Base-by-base conservation (phyloP, 2,797 vertebrate species). In the Acrossocheilus wenchowensis region DNA sequence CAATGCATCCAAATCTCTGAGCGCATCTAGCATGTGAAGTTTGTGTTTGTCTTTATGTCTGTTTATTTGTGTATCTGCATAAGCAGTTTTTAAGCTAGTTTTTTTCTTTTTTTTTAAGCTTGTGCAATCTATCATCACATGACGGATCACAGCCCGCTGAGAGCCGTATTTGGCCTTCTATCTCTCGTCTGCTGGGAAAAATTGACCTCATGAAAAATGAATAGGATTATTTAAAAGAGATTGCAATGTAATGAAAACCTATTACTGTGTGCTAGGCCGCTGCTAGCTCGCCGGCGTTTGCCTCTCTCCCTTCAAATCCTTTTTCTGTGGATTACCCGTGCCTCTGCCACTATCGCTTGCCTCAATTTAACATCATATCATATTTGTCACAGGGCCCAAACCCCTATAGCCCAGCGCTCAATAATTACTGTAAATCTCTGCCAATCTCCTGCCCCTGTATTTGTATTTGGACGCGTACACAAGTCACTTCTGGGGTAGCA, bases 221-320 rank as follows among this genome's bases (percentile, higher is more conserved):
- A 90, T 83, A 87, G 81, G 81, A 88, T 89, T 86, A 87, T 90
- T 91, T 90, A 80, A 89, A 84, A 86, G 88, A 80, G 87, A 87
- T 75, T 82, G 84, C 52, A 50, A 36, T 82, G 83, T 87, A 90
- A 89, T 89, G 83, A 91, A 89, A 89, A 89, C 71, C 87, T 86
- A 73, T 89, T 89, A 86, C 87, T 86, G 80, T 43, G 79, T 79
- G 60, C 86, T 69, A 66, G 69, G 84, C 82, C 54, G 84, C 68
- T 75, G 74, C 66, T 84, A 79, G 78, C 68, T 69, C 19, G n/a
- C 73, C 74, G 64, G 62, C 86, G 83, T 85, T 48, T 30, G 81
- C 72, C 21, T 80, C 85, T 83, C 60, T 68, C 81, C 52, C 82
- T 73, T 39, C 69, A 43, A 83, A 71, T 85, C 78, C 66, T 19